Percentiles rank a stretch among this genome's conserved stretches.
Conservation (phyloP, 2,113 vertebrate species). For the Sula dactylatra region DNA sequence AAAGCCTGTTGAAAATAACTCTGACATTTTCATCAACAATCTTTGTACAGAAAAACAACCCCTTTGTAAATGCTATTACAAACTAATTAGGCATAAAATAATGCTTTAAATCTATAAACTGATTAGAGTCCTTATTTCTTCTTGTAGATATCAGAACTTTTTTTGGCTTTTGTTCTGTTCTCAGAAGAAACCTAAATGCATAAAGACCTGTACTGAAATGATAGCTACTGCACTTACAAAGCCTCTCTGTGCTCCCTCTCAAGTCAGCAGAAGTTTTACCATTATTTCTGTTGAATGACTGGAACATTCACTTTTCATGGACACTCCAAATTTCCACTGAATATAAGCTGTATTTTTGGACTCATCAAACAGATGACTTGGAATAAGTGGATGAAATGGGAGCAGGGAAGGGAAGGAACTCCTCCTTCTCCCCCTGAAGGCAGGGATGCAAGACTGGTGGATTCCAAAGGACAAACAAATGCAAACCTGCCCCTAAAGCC, state of each 20-base stretch:
- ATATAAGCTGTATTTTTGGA: neutral
- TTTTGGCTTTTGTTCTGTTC: neutral
- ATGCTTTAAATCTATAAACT: constrained; percentile 56
- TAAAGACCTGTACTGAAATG: neutral
- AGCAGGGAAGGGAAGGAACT: neutral
- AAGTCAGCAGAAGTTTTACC: neutral
- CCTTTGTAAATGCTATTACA: constrained; percentile 57
- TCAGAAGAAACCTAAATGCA: neutral
- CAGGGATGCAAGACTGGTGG: neutral
- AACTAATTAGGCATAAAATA: constrained; percentile 61
- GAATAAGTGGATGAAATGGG: neutral
- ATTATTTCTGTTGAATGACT: neutral
- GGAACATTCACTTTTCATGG: neutral
- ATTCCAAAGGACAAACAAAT: neutral
- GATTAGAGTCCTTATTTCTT: constrained; percentile 62
- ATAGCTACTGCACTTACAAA: neutral
- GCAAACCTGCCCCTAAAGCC: neutral
- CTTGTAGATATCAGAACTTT: constrained; percentile 10
- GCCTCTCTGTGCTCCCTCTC: neutral
- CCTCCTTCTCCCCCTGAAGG: neutral
- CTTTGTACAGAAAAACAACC: neutral
- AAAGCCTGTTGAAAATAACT: constrained; percentile 8
- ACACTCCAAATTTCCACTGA: neutral
- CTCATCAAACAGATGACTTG: neutral
- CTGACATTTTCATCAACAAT: constrained; percentile 54